phyloP scores from a whole-genome alignment of 2,888 invertebrate species.

The Euplexia lucipara region DNA sequence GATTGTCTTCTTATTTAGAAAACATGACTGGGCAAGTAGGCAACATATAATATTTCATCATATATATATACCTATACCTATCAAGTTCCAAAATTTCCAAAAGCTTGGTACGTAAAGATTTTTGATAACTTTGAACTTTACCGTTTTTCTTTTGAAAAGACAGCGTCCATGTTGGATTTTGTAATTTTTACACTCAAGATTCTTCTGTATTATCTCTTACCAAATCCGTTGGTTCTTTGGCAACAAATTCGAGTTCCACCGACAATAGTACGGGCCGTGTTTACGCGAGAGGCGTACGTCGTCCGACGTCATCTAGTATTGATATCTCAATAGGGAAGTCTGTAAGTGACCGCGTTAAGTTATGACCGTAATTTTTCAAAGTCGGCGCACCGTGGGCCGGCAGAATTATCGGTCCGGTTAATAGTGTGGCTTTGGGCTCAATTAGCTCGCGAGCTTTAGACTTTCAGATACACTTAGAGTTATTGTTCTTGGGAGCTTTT shows the following conservation, averaged over 20 bases:
- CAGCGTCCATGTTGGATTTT: background rate
- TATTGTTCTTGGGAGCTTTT: slow-evolving; percentile 49
- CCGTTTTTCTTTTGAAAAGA: background rate
- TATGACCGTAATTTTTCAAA: slow-evolving; percentile 89
- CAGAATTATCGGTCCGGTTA: slow-evolving; percentile 81
- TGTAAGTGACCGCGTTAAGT: slow-evolving; percentile 89
- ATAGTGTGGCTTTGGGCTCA: slow-evolving; percentile 84
- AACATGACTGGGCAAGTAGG: slow-evolving; percentile 38
- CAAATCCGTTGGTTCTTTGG: background rate
- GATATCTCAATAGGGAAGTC: slow-evolving; percentile 90
- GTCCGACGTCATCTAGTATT: slow-evolving; percentile 86
- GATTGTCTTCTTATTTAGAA: slow-evolving; percentile 53
- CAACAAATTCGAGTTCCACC: slow-evolving; percentile 49
- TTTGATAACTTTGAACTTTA: slow-evolving; percentile 1
- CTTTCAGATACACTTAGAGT: slow-evolving; percentile 55
- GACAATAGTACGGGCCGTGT: slow-evolving; percentile 75
- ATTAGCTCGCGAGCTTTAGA: slow-evolving; percentile 78
- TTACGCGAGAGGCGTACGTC: slow-evolving; percentile 82
- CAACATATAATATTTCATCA: slow-evolving; percentile 29
- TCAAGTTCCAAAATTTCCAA: slow-evolving; percentile 13
- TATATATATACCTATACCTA: background rate
- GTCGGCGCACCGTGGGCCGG: slow-evolving; percentile 75
- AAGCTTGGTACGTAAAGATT: background rate
- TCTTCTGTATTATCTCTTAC: background rate
- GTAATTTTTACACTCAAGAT: background rate